phyloP scores from a whole-genome alignment of 2,113 vertebrate species.

The Serilophus lunatus region DNA sequence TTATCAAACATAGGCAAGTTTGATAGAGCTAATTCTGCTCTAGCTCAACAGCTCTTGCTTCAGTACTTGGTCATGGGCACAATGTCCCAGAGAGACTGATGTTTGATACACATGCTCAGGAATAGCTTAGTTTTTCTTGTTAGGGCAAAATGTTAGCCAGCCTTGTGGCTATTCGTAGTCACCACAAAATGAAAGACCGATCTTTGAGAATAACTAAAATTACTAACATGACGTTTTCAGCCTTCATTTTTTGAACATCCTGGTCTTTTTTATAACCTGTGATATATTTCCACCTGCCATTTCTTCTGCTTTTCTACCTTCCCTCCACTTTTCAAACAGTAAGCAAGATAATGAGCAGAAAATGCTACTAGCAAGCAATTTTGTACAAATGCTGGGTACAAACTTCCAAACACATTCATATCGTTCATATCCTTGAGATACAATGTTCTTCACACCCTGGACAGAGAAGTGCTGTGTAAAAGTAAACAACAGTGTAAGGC shows the following conservation, averaged over 20 bases:
- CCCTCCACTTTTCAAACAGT: background rate
- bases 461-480: background rate
- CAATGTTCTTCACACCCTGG: background rate
- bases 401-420: accelerated
- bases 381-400: background rate
- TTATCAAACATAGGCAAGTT: background rate
- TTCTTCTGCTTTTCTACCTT: background rate
- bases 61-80: background rate
- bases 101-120: background rate
- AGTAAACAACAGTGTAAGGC: background rate
- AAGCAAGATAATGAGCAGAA: background rate
- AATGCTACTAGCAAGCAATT: background rate
- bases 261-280: background rate
- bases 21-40: background rate
- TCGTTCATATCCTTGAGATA: background rate
- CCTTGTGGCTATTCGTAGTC: background rate
- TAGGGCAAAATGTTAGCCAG: background rate
- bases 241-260: background rate
- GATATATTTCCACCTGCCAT: background rate
- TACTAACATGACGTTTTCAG: background rate
- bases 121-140: accelerated
- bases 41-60: background rate
- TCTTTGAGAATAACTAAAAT: background rate
- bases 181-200: background rate
- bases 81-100: accelerated